A percentile compares a stretch with the other conserved stretches of the same genome.
phyloP scores from a whole-genome alignment of 2,113 vertebrate species.

The Gymnarchus niloticus region DNA sequence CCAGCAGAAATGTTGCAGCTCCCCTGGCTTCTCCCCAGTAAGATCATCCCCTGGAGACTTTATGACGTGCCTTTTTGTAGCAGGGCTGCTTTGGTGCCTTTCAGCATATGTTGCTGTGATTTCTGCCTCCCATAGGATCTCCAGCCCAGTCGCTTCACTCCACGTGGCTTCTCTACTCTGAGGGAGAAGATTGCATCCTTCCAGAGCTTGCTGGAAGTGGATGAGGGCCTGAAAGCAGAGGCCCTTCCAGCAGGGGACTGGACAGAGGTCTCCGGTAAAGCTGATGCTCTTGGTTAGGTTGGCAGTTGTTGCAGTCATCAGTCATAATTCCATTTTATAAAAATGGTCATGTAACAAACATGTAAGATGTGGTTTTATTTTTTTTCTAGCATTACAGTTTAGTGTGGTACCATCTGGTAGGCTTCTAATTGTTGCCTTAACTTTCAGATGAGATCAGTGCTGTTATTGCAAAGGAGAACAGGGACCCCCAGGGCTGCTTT shows the following conservation, averaged over 20 bases:
- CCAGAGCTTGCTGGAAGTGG: slow-evolving; percentile 59
- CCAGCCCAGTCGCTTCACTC: slow-evolving; percentile 46
- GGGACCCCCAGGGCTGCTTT: slow-evolving; percentile 1
- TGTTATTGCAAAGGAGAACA: slow-evolving; percentile 54
- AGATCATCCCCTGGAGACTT: background rate
- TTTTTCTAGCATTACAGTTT: background rate
- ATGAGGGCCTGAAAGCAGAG: slow-evolving; percentile 48
- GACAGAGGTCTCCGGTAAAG: slow-evolving; percentile 47
- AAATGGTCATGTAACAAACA: too few relatives aligned
- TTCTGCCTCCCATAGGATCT: slow-evolving; percentile 44
- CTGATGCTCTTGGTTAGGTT: slow-evolving; percentile 55
- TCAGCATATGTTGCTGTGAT: background rate
- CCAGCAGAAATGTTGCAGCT: slow-evolving; percentile 53
- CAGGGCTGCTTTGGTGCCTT: slow-evolving; percentile 20
- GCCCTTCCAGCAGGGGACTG: slow-evolving; percentile 34
- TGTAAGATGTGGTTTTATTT: background rate
- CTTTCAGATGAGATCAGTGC: slow-evolving; percentile 41
- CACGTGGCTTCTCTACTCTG: slow-evolving; percentile 51
- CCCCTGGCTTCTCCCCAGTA: slow-evolving; percentile 47
- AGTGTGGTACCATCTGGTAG: background rate
- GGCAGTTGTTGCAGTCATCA: slow-evolving; percentile 40
- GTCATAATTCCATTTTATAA: too few relatives aligned
- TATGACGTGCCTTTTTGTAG: background rate
- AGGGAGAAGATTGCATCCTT: slow-evolving; percentile 66
- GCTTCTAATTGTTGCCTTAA: background rate